Evolutionary conservation across 1,140 invertebrate species (phyloP), one percentile per base, ranked within the genome.

Genomic region (Danaus melanippus): DNA sequence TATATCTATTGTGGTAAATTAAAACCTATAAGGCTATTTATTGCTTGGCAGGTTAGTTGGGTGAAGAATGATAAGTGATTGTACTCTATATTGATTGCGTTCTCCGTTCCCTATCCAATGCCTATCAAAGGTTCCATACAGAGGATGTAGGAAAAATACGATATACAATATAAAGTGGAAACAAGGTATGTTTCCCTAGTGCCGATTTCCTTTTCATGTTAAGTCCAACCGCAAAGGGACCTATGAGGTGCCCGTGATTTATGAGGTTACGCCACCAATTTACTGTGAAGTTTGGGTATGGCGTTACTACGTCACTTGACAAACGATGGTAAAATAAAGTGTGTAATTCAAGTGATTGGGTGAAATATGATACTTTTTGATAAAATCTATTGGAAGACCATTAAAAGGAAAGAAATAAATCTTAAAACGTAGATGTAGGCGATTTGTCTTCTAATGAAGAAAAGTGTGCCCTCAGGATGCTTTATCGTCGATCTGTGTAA

Each of bases 401-500:
- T 77, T 77, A 77, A 67, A 49, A 64, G 56, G 39, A 49, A 46
- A 57, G 50, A 50, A 50, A 73, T 83, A 83, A 81, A 83, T 83
- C 73, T 73, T 62, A 42, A 42, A 56, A 48, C 59, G 62, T 67
- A 71, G 74, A 78, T 73, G 71, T 74, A 63, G 62, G 67, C 76
- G 55, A 82, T 86, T 73, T 75, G 74, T 84, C 83, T 86, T 86
- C 64, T 86, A 86, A 86, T 86, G 81, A 86, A 86, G 83, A 84
- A 84, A 86, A 84, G 83, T 86, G 79, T 79, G 81, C 81, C 76
- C 73, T 67, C 71, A 66, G 74, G 81, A 86, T 86, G 79, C 54
- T 86, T 86, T 86, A 86, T 83, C 81, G 79, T 63, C 83, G 81
- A 86, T 86, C 83, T 82, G 74, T 84, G 83, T 86, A 86, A 86